Percentiles rank a stretch among this genome's conserved stretches.
These are phyloP conservation scores for Darevskia mixta DNA, from an alignment of 2,797 vertebrate genomes.

Conservation along the genomic window DNA sequence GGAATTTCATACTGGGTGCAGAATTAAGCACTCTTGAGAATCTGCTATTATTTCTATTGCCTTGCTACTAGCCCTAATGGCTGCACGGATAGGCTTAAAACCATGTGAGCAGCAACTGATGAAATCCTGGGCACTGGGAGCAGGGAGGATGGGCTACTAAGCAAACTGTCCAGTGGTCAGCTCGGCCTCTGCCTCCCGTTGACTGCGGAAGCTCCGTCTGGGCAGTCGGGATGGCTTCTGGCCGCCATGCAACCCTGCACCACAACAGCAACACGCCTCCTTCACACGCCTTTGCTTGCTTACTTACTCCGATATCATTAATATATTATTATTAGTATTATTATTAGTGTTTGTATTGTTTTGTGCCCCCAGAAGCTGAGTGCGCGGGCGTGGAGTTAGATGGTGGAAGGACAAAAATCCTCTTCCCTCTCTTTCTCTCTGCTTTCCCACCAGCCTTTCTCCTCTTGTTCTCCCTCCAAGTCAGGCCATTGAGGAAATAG, in stretches of 20 bases:
- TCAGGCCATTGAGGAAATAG: neutral
- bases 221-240: neutral
- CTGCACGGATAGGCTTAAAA: neutral
- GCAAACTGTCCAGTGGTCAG: neutral
- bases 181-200: neutral
- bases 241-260: neutral
- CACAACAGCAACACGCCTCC: neutral
- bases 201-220: neutral
- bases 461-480: neutral
- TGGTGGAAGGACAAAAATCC: neutral
- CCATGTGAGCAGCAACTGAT: neutral
- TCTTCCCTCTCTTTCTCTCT: neutral
- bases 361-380: neutral
- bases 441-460: neutral
- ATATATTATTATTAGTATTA: too few relatives aligned
- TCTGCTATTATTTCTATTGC: neutral
- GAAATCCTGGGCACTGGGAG: neutral
- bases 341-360: neutral
- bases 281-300: too few relatives aligned
- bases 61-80: neutral
- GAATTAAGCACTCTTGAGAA: neutral
- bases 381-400: fast-evolving
- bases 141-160: neutral
- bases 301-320: too few relatives aligned
- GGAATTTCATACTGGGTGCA: neutral